Evolutionary conservation across 2,113 vertebrate species (phyloP), one percentile per base, ranked within the genome.

Genomic region (Dendropsophus ebraccatus): DNA sequence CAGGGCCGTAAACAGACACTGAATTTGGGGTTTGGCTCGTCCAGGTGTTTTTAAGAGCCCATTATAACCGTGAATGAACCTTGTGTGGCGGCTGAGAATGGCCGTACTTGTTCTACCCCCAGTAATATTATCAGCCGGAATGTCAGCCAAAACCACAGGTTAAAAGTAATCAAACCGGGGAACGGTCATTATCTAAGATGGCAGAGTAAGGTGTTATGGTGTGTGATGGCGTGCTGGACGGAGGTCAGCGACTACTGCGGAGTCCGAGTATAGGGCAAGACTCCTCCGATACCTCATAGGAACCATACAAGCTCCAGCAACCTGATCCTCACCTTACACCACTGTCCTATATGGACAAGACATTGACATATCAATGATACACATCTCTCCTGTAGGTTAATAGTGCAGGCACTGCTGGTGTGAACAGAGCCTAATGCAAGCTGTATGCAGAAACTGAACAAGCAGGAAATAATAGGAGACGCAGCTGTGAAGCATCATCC

Each of bases 21-120:
- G 58, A 80, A 70, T 86, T 80, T 86, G 65, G 60, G 76, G 47
- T 50, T 86, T 80, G 84, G 84, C 84, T 41, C 30, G 21, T 14
- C 32, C 84, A 80, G 84, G 84, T 80, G 75, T 78, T 70, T 80
- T 86, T 86, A 86, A 86, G 84, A 80, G 84, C 62, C 84, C 60
- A 86, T 86, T 86, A 79, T 86, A 86, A 79, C 60, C 5, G 56
- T 79, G 75, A 86, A 86, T 80, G 60, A 45, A 56, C 30, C 84
- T 37, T 79, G 84, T 86, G 84, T 86, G 49, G 21, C 23, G 21
- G 35, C 37, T 13, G 73, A 54, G 60, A 86, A 86, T 80, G 84
- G 47, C 30, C 0, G 14, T 12, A 14, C 45, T 86, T 86, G 76
- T 86, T 79, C 62, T 86, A 17, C 45, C 62, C 41, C 58, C 45